These are phyloP conservation scores for Enteromius argenteus DNA, from an alignment of 2,797 vertebrate species.

Conservation along the genomic window DNA sequence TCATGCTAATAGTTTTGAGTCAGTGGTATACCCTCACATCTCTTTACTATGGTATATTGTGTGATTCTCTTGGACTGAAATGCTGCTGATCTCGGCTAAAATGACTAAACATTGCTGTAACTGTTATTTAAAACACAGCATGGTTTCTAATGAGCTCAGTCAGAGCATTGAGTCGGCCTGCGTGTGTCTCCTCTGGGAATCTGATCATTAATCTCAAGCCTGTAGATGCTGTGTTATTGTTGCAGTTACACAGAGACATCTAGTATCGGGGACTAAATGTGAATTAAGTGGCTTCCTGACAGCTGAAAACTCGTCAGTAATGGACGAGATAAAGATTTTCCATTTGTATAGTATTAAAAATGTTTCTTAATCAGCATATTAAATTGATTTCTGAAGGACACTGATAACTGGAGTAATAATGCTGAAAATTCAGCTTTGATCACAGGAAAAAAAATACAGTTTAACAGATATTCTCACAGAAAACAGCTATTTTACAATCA, in stretches of 20 bases:
- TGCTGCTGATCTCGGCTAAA: background rate
- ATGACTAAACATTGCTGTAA: background rate
- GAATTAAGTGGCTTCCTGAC: background rate
- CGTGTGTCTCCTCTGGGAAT: background rate
- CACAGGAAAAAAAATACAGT: background rate
- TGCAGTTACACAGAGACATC: background rate
- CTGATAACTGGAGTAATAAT: background rate
- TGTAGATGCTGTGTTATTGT: background rate
- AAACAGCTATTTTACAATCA: background rate
- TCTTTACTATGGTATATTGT: background rate
- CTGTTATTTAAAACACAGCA: background rate
- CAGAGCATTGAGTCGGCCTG: background rate
- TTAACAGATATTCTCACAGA: background rate
- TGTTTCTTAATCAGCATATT: background rate
- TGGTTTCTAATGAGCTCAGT: background rate
- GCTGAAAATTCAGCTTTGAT: background rate
- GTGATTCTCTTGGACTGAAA: background rate
- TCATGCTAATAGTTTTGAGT: background rate
- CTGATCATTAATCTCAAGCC: background rate
- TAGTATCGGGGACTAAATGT: background rate
- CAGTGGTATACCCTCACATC: background rate
- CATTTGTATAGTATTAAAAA: background rate
- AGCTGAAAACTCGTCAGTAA: no score
- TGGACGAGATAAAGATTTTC: background rate
- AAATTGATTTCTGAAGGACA: background rate